These are phyloP conservation scores for Formicarius rufipectus DNA, from an alignment of 2,113 vertebrate species.

Conservation along the genomic window DNA sequence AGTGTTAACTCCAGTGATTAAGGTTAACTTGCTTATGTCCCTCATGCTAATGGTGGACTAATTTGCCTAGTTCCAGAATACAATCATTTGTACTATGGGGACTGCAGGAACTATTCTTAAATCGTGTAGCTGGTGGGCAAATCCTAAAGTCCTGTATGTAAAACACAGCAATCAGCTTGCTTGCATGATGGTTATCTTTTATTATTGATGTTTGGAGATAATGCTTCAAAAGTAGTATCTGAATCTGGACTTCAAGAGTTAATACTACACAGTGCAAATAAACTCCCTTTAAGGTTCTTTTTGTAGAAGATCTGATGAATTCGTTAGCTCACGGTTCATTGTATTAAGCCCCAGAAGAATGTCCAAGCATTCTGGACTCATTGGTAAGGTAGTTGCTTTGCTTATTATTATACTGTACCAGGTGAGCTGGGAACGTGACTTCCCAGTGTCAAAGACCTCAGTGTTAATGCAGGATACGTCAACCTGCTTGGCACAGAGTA, in stretches of 20 bases:
- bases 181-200: constrained; percentile 65
- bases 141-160: constrained; percentile 53
- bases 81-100: constrained; percentile 46
- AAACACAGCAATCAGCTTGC: constrained; percentile 63
- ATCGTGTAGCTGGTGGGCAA: constrained; percentile 63
- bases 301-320: constrained; percentile 67
- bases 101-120: constrained; percentile 50
- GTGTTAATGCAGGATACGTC: constrained; percentile 55
- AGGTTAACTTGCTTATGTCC: constrained; percentile 60
- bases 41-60: constrained; percentile 67
- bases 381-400: constrained; percentile 61
- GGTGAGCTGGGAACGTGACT: constrained; percentile 58
- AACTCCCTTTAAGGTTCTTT: constrained; percentile 66
- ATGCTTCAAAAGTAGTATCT: constrained; percentile 67
- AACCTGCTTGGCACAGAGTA: constrained; percentile 63
- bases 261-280: constrained; percentile 63
- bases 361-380: constrained; percentile 58
- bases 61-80: constrained; percentile 50
- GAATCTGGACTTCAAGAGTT: constrained; percentile 62
- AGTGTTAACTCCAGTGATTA: constrained; percentile 54
- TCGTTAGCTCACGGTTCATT: constrained; percentile 66
- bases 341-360: constrained; percentile 65
- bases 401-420: constrained; percentile 18
- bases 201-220: constrained; percentile 56
- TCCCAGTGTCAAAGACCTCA: constrained; percentile 55